Percentiles rank a stretch among this genome's conserved stretches.
Evolutionary conservation across 2,113 vertebrate genomes (phyloP).

Genomic region (Garra rufa): DNA sequence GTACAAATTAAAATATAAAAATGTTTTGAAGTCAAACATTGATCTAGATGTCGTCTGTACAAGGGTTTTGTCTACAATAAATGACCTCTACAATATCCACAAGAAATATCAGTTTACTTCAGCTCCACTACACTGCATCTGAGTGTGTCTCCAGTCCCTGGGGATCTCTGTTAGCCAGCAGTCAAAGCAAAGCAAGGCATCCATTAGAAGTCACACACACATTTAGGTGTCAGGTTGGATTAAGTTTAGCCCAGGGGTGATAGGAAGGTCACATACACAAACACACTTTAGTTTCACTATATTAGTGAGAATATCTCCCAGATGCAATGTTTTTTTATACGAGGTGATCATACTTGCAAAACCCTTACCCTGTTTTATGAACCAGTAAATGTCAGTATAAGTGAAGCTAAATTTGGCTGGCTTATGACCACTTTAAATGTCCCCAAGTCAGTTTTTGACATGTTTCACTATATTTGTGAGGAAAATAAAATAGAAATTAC

Average conservation of each 20-base stretch:
- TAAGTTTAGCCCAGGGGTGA: constrained; percentile 27
- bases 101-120: neutral
- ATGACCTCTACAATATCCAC: neutral
- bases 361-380: neutral
- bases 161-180: constrained; percentile 25
- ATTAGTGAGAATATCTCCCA: neutral
- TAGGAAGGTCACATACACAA: constrained; percentile 38
- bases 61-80: neutral
- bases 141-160: neutral
- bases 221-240: constrained; percentile 40
- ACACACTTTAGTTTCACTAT: neutral
- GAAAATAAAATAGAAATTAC: too few species aligned
- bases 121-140: neutral
- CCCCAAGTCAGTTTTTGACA: neutral
- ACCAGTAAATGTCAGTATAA: neutral
- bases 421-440: neutral
- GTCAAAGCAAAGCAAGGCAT: constrained; percentile 32
- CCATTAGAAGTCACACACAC: constrained; percentile 28
- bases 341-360: neutral
- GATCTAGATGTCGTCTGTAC: neutral
- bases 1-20: neutral
- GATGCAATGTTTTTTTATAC: neutral
- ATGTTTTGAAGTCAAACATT: neutral
- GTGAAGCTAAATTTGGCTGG: neutral
- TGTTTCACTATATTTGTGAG: neutral